These are phyloP conservation scores for Oxyteleia sp. DNA, from an alignment of 2,888 invertebrate genomes.

Conservation along the genomic window DNA sequence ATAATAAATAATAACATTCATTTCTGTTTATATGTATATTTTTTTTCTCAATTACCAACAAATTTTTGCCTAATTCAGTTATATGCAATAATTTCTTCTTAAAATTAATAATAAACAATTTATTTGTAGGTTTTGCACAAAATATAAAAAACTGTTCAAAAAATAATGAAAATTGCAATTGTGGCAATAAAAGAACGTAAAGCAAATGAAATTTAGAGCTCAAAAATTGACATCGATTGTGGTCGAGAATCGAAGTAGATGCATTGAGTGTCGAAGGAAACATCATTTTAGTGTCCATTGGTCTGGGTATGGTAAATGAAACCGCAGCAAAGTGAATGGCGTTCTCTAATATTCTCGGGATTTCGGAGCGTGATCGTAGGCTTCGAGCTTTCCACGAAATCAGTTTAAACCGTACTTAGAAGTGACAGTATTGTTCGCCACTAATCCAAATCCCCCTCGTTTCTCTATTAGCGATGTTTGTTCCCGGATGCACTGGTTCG, in stretches of 20 bases:
- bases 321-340: slow-evolving; percentile 65
- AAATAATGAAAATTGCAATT: no score
- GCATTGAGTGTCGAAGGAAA: slow-evolving; percentile 64
- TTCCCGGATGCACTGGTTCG: slow-evolving; percentile 58
- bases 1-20: no score
- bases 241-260: slow-evolving; percentile 38
- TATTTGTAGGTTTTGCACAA: no score
- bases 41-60: no score
- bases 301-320: slow-evolving; percentile 55
- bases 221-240: slow-evolving; percentile 54
- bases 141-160: no score
- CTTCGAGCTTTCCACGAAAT: slow-evolving; percentile 67
- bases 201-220: slow-evolving; percentile 3
- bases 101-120: no score
- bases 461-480: slow-evolving; percentile 72
- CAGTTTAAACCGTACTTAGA: slow-evolving; percentile 72
- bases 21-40: no score
- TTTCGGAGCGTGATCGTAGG: slow-evolving; percentile 59
- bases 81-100: no score
- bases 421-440: slow-evolving; percentile 74
- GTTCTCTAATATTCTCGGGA: slow-evolving; percentile 67
- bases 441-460: slow-evolving; percentile 73
- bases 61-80: no score
- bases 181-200: background rate
- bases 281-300: slow-evolving; percentile 49